Evolutionary conservation across 2,113 vertebrate species (phyloP), one percentile per base, ranked within the genome.

Genomic region (Oryzias javanicus): DNA sequence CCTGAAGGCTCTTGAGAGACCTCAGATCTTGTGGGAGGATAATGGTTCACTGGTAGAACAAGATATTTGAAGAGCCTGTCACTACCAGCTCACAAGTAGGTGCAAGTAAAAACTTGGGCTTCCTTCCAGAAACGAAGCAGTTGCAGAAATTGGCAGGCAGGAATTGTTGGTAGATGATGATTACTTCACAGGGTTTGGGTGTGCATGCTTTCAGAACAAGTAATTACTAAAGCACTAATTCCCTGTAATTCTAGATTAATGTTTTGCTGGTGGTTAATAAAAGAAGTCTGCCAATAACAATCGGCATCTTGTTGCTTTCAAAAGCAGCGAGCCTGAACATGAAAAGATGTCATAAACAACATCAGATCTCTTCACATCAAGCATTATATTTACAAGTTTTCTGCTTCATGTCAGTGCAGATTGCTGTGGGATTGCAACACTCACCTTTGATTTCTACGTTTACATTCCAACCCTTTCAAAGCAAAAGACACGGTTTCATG

Each of bases 321-420:
- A 45, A 42, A n/a, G 45, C 60, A 63, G 71, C 85, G 57, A 49
- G 72, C 51, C 47, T n/a, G 0, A 68, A 77, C 80, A 48, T 67
- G 82, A 47, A 79, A 81, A 64, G 72, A 79, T 79, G 78, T 60
- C 68, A 79, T 78, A 70, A 69, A 49, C 5, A 6, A 49, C 13
- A 46, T 35, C 25, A 27, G 25, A 27, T 27, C 25, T 6, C 4
- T 27, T 27, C 35, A 35, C 35, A 13, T 35, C 7, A 12, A 35
- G 8, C 8, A 35, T 35, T 35, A 35, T 35, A 35, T 35, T 10
- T 35, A 35, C 10, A 10, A 3, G 35, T 35, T 35, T 35, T 35
- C 35, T 12, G 8, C 8, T 35, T 35, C 35, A 35, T 35, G 35
- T 35, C 35, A 35, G 35, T 35, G 35, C 35, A 35, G 35, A 35